These are phyloP conservation scores for Pantala flavescens DNA, from an alignment of 1,140 invertebrate species.

Conservation along the genomic window DNA sequence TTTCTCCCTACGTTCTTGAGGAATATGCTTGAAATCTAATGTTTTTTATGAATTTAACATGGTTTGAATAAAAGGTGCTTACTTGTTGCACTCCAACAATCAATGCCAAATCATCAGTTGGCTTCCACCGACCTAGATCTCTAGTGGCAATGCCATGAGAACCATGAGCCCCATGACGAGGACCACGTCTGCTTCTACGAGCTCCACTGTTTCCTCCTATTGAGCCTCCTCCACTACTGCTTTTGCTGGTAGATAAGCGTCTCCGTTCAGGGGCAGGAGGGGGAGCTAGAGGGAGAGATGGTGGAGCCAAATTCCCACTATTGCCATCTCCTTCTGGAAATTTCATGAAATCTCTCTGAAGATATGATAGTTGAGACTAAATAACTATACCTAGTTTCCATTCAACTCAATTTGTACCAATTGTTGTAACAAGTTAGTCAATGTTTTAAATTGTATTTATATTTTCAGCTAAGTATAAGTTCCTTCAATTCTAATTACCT, in stretches of 20 bases:
- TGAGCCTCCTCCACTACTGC: neutral
- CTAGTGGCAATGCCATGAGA: conserved; percentile 56
- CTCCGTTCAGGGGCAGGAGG: neutral
- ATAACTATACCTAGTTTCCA: no score
- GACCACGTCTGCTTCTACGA: conserved; percentile 21
- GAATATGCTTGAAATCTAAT: no score
- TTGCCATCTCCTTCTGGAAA: neutral
- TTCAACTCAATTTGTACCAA: no score
- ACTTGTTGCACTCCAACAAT: conserved; percentile 90
- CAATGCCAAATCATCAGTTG: conserved; percentile 87
- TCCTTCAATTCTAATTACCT: no score
- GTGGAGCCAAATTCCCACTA: neutral
- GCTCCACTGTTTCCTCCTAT: conserved; percentile 16
- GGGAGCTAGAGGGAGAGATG: neutral
- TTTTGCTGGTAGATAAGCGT: neutral
- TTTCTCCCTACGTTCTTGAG: no score
- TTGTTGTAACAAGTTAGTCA: no score
- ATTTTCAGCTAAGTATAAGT: no score
- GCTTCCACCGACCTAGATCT: conserved; percentile 92
- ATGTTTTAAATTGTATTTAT: no score
- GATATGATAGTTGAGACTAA: no score
- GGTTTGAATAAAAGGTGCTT: conserved; percentile 22
- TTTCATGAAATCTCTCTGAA: no score
- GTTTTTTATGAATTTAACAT: no score
- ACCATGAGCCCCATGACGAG: conserved; percentile 32